Base-by-base conservation (phyloP, 1,140 invertebrate species). In the Palaemon carinicauda region DNA sequence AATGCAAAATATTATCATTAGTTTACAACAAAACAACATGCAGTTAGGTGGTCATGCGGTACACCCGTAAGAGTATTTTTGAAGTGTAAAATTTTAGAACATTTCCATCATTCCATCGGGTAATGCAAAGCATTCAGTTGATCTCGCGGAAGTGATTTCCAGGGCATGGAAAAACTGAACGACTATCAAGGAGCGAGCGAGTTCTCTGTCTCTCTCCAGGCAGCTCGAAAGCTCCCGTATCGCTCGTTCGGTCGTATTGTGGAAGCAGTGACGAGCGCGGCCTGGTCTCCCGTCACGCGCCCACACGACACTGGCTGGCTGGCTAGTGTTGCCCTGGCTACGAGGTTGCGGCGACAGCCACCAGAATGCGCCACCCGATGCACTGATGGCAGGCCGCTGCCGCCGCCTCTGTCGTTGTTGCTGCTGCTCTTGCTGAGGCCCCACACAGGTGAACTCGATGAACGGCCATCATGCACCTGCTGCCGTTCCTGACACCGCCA, bases 381-480 rank as follows among this genome's bases (percentile, higher is more conserved):
- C 77, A 24, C 56, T 73, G 41, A 41, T 9, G 41, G 41, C 41
- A 41, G 41, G 41, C 41, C 7, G 41, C 41, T 41, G 41, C 41
- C 41, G 41, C 41, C 12, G 41, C 12, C 12, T 5, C 41, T 41
- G 41, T 12, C 5, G 41, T 12, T 41, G 41, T 12, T 4, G 41
- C 41, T 41, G 41, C 41, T 41, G 41, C 41, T 1, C 7, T 12
- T 41, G 41, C 41, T 41, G 41, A 41, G 41, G 75, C 41, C n/a
- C 83, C 60, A 41, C 74, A 85, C 82, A 85, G 82, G 82, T 85
- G 75, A 85, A 85, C 82, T 85, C 82, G 78, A 85, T 79, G 82
- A 79, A 85, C 82, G 82, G 82, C 82, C 82, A 85, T 79, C 82
- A 79, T 85, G 82, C 82, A 85, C 82, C 82, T 85, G 82, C 41